These are phyloP conservation scores for Oenanthe melanoleuca DNA, from an alignment of 2,113 vertebrate genomes.

Conservation along the genomic window DNA sequence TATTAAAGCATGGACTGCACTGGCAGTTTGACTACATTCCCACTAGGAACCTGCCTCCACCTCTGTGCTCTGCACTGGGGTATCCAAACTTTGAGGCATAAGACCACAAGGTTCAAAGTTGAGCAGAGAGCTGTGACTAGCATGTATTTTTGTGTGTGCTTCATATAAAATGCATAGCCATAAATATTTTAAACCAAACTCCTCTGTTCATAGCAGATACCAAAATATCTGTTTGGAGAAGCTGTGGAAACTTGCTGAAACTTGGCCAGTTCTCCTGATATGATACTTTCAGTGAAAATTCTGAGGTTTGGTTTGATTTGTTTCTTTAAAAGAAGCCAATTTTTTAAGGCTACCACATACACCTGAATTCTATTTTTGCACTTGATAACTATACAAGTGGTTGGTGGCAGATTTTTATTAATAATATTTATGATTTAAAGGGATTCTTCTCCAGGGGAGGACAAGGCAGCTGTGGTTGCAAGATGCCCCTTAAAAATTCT, in stretches of 20 bases:
- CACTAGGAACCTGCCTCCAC: not conserved
- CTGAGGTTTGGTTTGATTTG: not conserved
- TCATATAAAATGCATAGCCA: not conserved
- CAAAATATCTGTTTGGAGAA: not conserved
- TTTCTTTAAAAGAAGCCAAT: not conserved
- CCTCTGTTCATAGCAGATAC: not conserved
- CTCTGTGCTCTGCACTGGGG: not conserved
- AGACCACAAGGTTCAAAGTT: not conserved
- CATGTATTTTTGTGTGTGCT: not conserved
- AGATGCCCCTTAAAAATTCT: not conserved
- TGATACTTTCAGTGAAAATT: not conserved
- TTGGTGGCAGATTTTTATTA: not conserved
- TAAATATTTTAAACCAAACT: not conserved
- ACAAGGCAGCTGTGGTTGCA: not conserved
- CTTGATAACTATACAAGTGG: not conserved
- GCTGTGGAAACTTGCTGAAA: not conserved
- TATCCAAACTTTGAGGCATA: not conserved
- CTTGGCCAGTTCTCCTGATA: not conserved
- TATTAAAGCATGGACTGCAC: not conserved
- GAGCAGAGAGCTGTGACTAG: not conserved
- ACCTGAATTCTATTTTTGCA: not conserved
- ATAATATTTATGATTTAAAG: not conserved
- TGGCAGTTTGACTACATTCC: not conserved
- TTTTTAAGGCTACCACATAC: not conserved
- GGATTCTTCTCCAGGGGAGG: not conserved